Base-by-base conservation (phyloP, 2,113 vertebrate genomes). In the Tympanuchus pallidicinctus region DNA sequence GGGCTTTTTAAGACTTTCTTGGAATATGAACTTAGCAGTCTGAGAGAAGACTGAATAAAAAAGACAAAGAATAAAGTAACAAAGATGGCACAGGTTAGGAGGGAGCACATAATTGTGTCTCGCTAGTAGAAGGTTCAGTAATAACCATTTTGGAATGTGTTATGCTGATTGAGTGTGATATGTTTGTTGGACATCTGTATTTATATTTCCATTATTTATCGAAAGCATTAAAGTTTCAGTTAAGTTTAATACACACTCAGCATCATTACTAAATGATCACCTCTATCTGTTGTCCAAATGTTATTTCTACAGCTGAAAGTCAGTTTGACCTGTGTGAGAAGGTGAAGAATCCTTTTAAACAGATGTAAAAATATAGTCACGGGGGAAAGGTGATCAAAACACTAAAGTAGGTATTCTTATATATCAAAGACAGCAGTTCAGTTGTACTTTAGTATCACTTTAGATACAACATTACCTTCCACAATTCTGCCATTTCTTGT, bases 61-160 rank as follows among this genome's bases (percentile, higher is more conserved):
- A 83, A 81, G 13, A 1, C 22, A 59, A 64, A 43, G 24, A 59
- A 18, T 27, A 40, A 27, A 84, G 12, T 19, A 60, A 72, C 25
- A 8, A 80, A 6, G 9, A 50, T 73, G 8, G 2, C 5, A 36
- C n/a, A 15, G 3, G 13, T 72, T 69, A 78, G 13, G 21, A 81
- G 15, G 36, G 7, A 61, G 25, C 7, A 40, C 7, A 20, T 16
- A 84, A 61, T 63, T 1, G 0, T 47, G 9, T 10, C 10, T 70
- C 7, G 48, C 8, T 34, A 12, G 2, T 47, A 32, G 14, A 67
- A 11, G 48, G 48, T 11, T 3, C 34, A 79, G 40, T 5, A 45
- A 7, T 0, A 76, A 6, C 2, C 21, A 45, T 40, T 13, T 10
- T n/a, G 11, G 18, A 22, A n/a, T 27, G 45, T 34, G 5, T 50